Conservation (phyloP, 2,113 vertebrate species). For the Abramis brama region DNA sequence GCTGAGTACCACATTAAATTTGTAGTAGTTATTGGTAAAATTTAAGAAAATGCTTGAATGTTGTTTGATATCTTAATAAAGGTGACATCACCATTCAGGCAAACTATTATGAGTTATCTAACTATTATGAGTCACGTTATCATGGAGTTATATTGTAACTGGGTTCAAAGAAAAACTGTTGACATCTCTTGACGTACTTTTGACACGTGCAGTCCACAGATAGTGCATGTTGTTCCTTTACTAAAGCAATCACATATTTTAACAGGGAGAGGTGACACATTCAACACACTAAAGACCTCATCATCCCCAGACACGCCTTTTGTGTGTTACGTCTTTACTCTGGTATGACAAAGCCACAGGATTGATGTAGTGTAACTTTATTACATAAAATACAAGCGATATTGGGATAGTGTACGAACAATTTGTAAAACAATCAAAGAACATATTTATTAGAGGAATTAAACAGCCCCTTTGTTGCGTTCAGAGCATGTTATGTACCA, state of each 20-base stretch:
- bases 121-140: too few species aligned
- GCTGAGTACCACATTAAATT: too few species aligned
- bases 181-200: neutral
- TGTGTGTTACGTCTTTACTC: neutral
- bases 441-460: neutral
- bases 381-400: neutral
- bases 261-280: slow-evolving; percentile 11
- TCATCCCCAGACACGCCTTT: neutral
- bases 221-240: neutral
- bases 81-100: neutral
- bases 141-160: neutral
- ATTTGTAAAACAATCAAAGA: neutral
- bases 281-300: neutral
- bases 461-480: neutral
- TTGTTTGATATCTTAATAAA: neutral
- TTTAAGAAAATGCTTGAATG: neutral
- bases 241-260: neutral
- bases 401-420: neutral
- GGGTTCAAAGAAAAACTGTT: neutral
- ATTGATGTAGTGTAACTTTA: neutral
- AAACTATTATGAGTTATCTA: neutral
- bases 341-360: neutral
- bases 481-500: neutral
- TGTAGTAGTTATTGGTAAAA: neutral
- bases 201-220: neutral